phyloP scores from a whole-genome alignment of 92 coral and sea anemone genomes.

The Galaxea fascicularis region DNA sequence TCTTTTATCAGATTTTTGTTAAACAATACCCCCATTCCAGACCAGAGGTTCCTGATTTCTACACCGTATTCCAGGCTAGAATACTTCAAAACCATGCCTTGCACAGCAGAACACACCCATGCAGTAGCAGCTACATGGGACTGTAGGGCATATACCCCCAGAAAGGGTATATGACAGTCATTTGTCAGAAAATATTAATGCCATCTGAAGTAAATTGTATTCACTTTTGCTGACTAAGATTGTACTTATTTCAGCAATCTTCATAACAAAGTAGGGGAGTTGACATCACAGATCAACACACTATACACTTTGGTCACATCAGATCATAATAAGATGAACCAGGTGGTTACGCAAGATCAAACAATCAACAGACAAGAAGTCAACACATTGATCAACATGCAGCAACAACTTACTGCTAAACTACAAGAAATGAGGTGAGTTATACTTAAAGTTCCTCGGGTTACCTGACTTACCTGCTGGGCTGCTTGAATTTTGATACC shows the following conservation, averaged over 20 bases:
- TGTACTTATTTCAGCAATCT: constrained; percentile 71
- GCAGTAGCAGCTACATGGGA: too few relatives aligned
- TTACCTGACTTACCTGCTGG: too few relatives aligned
- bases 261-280: constrained; percentile 92
- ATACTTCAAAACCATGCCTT: too few relatives aligned
- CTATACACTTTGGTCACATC: constrained; percentile 80
- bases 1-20: too few relatives aligned
- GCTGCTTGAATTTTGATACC: too few relatives aligned
- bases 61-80: too few relatives aligned
- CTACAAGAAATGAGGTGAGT: constrained; percentile 90
- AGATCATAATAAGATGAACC: constrained; percentile 75
- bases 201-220: neutral
- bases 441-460: neutral
- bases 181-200: too few relatives aligned
- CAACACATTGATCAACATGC: constrained; percentile 85
- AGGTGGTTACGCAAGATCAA: constrained; percentile 75
- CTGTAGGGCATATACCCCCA: too few relatives aligned
- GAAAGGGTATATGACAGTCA: too few relatives aligned
- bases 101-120: too few relatives aligned
- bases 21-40: too few relatives aligned
- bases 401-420: constrained; percentile 81
- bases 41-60: too few relatives aligned
- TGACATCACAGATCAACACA: constrained; percentile 88
- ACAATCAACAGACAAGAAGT: constrained; percentile 95
- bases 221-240: neutral